A percentile compares a stretch with the other conserved stretches of the same genome.
phyloP scores from a whole-genome alignment of 1,140 invertebrate species.

The Drosophila mauritiana region DNA sequence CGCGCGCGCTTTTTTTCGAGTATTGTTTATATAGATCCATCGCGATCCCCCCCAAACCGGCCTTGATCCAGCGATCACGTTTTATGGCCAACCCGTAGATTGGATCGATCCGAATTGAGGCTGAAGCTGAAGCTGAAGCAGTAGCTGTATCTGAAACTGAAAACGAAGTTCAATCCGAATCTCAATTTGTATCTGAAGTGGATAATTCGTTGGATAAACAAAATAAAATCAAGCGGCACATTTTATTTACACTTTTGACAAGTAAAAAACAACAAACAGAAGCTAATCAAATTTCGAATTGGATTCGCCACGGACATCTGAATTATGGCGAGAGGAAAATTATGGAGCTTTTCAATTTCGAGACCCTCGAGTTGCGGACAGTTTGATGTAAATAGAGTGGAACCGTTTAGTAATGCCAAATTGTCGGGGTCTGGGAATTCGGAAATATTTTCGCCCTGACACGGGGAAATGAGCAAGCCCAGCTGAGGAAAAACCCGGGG shows the following conservation, averaged over 20 bases:
- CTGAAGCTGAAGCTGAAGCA: neutral
- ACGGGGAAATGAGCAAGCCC: neutral
- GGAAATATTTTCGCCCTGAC: slow-evolving; percentile 15
- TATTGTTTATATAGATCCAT: slow-evolving; percentile 26
- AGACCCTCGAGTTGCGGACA: neutral
- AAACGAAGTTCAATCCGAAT: neutral
- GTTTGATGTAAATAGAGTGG: neutral
- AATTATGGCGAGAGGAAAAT: slow-evolving; percentile 17
- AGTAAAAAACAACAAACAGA: slow-evolving; percentile 37
- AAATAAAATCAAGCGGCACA: slow-evolving; percentile 19
- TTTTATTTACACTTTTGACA: slow-evolving; percentile 34
- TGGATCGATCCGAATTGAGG: neutral
- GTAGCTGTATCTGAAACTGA: neutral
- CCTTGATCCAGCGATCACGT: slow-evolving; percentile 30
- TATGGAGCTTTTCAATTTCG: neutral
- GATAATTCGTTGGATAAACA: slow-evolving; percentile 39
- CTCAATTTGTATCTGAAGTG: neutral
- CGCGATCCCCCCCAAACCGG: neutral
- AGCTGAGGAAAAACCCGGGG: slow-evolving; percentile 18
- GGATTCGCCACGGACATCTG: slow-evolving; percentile 15
- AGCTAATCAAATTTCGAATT: slow-evolving; percentile 12
- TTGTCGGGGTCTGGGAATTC: neutral
- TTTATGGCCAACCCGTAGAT: slow-evolving; percentile 14
- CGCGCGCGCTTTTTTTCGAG: slow-evolving; percentile 15
- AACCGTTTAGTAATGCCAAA: neutral